These are phyloP conservation scores for Oreochromis grahami DNA, from an alignment of 2,797 vertebrate species.

Conservation along the genomic window DNA sequence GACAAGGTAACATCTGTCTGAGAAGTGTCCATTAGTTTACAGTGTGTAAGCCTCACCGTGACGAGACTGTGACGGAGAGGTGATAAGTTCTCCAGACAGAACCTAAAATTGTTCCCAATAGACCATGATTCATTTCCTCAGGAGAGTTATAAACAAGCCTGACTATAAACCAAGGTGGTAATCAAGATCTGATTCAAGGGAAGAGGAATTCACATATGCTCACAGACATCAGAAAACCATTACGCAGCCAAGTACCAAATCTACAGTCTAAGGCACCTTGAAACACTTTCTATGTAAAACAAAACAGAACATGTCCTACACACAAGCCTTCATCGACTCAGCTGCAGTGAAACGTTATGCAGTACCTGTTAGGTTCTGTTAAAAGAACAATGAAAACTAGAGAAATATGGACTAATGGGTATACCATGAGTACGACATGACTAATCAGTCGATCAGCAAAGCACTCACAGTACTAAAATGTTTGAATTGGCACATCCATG, in stretches of 20 bases:
- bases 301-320: neutral
- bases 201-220: neutral
- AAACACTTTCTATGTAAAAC: neutral
- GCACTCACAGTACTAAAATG: neutral
- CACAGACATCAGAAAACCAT: neutral
- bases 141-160: neutral
- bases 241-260: neutral
- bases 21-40: neutral
- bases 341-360: neutral
- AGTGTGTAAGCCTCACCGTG: neutral
- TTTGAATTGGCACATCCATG: neutral
- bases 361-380: neutral
- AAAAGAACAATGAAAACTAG: neutral
- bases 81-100: neutral
- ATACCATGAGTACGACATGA: neutral
- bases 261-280: neutral
- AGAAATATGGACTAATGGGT: neutral
- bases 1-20: neutral
- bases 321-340: neutral
- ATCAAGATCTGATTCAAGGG: neutral
- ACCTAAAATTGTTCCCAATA: neutral
- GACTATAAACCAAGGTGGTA: neutral
- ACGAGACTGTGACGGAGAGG: neutral
- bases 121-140: neutral
- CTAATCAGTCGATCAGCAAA: neutral